These are phyloP conservation scores for Theretra japonica DNA, from an alignment of 2,888 invertebrate genomes.

Conservation along the genomic window DNA sequence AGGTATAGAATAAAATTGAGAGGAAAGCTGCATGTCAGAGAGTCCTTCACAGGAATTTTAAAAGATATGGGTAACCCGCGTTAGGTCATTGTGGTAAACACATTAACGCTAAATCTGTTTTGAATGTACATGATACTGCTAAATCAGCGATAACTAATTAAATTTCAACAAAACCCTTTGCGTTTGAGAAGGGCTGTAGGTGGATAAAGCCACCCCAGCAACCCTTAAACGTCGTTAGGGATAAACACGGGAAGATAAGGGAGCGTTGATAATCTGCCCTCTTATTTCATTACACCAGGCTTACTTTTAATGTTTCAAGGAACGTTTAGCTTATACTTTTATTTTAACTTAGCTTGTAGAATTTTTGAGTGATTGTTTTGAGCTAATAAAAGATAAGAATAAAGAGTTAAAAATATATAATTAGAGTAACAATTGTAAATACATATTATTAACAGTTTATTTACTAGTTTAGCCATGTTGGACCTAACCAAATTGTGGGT, in stretches of 20 bases:
- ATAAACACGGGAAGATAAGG: background rate
- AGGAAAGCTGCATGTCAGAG: too few species aligned
- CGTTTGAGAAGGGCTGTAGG: background rate
- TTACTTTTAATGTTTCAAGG: background rate
- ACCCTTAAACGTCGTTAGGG: background rate
- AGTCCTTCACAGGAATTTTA: too few species aligned
- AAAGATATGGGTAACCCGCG: too few species aligned
- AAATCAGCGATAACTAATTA: background rate
- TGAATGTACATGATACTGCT: background rate
- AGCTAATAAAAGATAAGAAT: too few species aligned
- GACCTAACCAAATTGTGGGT: too few species aligned
- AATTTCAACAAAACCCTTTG: background rate
- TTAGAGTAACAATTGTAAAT: too few species aligned
- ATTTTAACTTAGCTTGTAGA: too few species aligned
- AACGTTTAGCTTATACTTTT: background rate
- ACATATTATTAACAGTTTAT: too few species aligned
- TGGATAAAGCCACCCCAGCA: background rate
- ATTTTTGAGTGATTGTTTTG: too few species aligned
- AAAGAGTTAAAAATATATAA: too few species aligned
- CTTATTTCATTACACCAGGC: background rate
- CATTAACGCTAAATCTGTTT: background rate
- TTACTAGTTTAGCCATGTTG: too few species aligned
- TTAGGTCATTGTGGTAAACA: background rate
- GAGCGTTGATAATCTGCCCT: background rate
- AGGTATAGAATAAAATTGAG: too few species aligned